Conservation (phyloP, 2,113 vertebrate genomes). For the Scytalopus superciliaris region DNA sequence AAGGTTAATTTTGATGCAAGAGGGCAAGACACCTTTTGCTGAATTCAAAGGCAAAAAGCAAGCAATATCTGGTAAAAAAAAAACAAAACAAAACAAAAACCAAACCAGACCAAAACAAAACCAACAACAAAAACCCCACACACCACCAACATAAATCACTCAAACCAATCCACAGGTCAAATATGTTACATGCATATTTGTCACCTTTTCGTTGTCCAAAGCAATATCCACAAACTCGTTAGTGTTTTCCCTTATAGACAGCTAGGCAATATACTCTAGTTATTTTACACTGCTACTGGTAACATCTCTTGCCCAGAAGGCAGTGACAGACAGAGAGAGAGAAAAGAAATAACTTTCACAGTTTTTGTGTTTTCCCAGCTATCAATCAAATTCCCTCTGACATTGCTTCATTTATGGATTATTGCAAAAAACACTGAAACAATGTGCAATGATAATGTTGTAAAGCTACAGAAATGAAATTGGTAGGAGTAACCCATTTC, state of each 20-base stretch:
- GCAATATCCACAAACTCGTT: background rate
- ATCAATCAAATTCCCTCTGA: conserved; percentile 74
- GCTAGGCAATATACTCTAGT: background rate
- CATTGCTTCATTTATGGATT: conserved; percentile 77
- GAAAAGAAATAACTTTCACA: conserved; percentile 62
- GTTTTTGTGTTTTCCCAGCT: conserved; percentile 41
- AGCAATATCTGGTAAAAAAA: background rate
- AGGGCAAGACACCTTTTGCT: background rate
- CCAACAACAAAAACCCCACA: background rate
- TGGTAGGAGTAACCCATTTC: conserved; percentile 74
- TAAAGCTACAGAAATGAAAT: conserved; percentile 73
- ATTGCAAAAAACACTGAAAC: conserved; percentile 73
- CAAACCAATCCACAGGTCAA: background rate
- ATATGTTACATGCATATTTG: background rate
- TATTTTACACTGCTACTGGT: conserved; percentile 23
- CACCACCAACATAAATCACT: background rate
- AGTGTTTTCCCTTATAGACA: background rate
- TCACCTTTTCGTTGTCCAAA: background rate
- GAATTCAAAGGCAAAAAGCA: background rate
- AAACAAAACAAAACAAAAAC: background rate
- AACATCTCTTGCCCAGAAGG: conserved; percentile 45
- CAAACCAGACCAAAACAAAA: too few species aligned
- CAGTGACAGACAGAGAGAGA: conserved; percentile 18
- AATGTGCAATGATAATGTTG: conserved; percentile 73
- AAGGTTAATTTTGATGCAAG: background rate